Conservation (phyloP, 2,113 vertebrate species). For the Paracanthobrama guichenoti region DNA sequence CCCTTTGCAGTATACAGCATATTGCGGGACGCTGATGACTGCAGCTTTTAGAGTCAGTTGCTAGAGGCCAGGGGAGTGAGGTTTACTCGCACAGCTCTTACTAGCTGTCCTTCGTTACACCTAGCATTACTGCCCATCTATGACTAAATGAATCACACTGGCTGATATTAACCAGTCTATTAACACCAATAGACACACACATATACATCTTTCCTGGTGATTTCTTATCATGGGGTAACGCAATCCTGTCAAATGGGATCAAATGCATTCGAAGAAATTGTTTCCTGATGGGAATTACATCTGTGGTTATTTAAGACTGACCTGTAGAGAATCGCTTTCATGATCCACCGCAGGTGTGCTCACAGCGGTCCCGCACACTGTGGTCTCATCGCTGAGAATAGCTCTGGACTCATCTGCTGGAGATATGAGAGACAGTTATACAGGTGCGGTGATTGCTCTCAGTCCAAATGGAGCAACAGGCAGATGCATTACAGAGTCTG, state of each 20-base stretch:
- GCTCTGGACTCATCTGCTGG: conserved; percentile 5
- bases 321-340: not conserved
- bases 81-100: too few relatives aligned
- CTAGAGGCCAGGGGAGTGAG: too few relatives aligned
- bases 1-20: too few relatives aligned
- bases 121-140: not conserved
- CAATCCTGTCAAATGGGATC: not conserved
- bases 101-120: too few relatives aligned
- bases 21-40: too few relatives aligned
- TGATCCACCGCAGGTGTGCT: conserved; percentile 1
- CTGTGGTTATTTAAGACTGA: not conserved
- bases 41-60: too few relatives aligned
- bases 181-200: not conserved
- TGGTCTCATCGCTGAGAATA: not conserved
- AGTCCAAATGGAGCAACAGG: not conserved
- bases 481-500: not conserved
- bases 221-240: too few relatives aligned
- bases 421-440: not conserved
- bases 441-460: conserved; percentile 5
- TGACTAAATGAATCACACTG: not conserved
- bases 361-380: not conserved
- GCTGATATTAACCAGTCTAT: not conserved
- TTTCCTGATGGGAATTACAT: not conserved
- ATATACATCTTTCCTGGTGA: not conserved
- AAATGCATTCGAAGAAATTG: not conserved